phyloP scores from a whole-genome alignment of 2,113 vertebrate species.

The Vulpes lagopus region DNA sequence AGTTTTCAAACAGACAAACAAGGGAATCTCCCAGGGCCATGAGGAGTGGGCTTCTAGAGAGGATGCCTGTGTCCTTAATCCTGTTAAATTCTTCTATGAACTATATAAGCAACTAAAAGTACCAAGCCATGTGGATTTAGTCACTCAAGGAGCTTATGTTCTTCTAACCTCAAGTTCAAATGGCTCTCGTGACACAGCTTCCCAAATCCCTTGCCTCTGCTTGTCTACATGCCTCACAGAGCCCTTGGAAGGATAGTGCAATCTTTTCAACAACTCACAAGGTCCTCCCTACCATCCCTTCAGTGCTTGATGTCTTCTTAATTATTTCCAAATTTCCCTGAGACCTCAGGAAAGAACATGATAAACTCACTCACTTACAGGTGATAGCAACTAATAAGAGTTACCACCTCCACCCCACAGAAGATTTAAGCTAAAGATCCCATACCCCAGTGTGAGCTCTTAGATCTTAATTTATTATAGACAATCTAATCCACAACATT shows the following conservation, averaged over 20 bases:
- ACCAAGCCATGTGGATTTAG: not conserved
- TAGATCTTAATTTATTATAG: not conserved
- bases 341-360: not conserved
- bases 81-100: not conserved
- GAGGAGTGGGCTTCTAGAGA: not conserved
- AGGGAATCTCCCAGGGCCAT: not conserved
- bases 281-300: not conserved
- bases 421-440: not conserved
- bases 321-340: not conserved
- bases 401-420: not conserved
- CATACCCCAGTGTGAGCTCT: not conserved
- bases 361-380: not conserved
- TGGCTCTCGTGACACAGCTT: not conserved
- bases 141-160: not conserved
- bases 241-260: not conserved
- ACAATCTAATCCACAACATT: not conserved
- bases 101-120: not conserved
- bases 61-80: not conserved
- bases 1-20: constrained; percentile 14
- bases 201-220: not conserved
- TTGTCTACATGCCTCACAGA: not conserved
- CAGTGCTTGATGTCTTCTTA: not conserved
- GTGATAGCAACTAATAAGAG: not conserved
- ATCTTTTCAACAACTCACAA: not conserved
- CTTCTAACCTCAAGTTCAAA: not conserved